Evolutionary conservation across 2,888 invertebrate genomes (phyloP), one percentile per base, ranked within the genome.

Genomic region (Cyaniris semiargus): DNA sequence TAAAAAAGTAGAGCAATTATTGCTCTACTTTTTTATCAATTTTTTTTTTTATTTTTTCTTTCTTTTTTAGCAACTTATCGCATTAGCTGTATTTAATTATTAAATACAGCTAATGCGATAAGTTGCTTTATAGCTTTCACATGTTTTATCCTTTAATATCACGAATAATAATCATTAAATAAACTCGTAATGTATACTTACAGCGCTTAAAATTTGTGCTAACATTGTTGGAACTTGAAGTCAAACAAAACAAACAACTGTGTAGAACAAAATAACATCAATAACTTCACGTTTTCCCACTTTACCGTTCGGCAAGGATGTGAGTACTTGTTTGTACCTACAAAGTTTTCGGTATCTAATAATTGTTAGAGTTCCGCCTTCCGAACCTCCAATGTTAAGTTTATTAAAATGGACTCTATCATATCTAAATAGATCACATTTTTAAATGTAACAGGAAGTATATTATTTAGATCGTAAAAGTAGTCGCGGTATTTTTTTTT

Each of bases 321-420:
- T 72, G 72, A 72, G 5, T 72, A 38, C 10, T 48, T 44, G 72
- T 72, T 38, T 38, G 72, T 44, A 38, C 72, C 72, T 44, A 44
- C 44, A 21, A 44, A 72, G 72, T 48, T 72, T 38, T 72, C 23
- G 38, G 23, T 44, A 72, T 7, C 3, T 71, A 44, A 15, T 71
- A 23, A 72, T 44, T 23, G 10, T 72, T 72, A 44, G 72, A 72
- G 72, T 72, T 72, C 72, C 72, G 72, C 72, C 72, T 72, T 48
- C 44, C 21, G 15, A 71, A 71, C 10, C 21, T 21, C 44, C 13
- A 72, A 23, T 38, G 10, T 44, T 38, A 38, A 21, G 13, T 10
- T n/a, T 44, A 44, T 44, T 72, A 44, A 72, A 48, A 48, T 72
- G 15, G 1, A 72, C 44, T 72, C 44, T 72, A 72, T 44, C 15